A percentile compares a stretch with the other conserved stretches of the same genome.
phyloP scores from a whole-genome alignment of 1,140 invertebrate species.

The Rhagoletis pomonella region DNA sequence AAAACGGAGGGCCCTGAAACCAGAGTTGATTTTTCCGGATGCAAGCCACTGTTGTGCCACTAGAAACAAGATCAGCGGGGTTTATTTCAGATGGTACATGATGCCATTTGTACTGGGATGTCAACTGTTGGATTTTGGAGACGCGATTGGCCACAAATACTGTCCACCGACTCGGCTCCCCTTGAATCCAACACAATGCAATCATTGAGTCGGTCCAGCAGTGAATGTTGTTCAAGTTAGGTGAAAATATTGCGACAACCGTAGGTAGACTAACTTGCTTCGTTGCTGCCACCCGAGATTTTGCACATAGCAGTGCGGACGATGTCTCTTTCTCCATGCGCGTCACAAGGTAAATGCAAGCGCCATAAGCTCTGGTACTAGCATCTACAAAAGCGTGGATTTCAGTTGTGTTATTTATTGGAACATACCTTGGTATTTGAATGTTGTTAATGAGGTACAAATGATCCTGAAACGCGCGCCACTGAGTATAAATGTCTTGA shows the following conservation, averaged over 20 bases:
- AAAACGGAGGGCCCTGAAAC: conserved; percentile 65
- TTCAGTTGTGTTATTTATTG: background rate
- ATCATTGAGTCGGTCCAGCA: conserved; percentile 57
- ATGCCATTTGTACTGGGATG: conserved; percentile 67
- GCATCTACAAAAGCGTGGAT: conserved; percentile 43
- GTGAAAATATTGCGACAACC: conserved; percentile 63
- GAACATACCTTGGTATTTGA: too few species aligned
- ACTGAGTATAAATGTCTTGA: too few species aligned
- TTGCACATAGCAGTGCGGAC: background rate
- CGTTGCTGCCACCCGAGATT: background rate
- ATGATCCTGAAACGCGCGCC: too few species aligned
- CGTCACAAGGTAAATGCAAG: conserved; percentile 4
- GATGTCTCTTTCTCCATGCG: background rate
- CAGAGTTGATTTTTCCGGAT: conserved; percentile 58
- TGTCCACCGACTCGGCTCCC: conserved; percentile 54
- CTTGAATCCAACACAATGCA: conserved; percentile 53
- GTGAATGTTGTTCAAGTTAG: conserved; percentile 53
- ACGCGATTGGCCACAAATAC: conserved; percentile 74
- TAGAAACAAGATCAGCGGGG: conserved; percentile 74
- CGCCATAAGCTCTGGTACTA: conserved; percentile 45
- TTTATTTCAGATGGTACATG: conserved; percentile 73
- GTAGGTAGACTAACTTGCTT: background rate
- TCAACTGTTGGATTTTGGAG: conserved; percentile 64
- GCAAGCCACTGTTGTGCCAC: conserved; percentile 65
- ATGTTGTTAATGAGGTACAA: too few species aligned